Evolutionary conservation across 2,113 vertebrate genomes (phyloP), one percentile per base, ranked within the genome.

Genomic region (Ptilonorhynchus violaceus): DNA sequence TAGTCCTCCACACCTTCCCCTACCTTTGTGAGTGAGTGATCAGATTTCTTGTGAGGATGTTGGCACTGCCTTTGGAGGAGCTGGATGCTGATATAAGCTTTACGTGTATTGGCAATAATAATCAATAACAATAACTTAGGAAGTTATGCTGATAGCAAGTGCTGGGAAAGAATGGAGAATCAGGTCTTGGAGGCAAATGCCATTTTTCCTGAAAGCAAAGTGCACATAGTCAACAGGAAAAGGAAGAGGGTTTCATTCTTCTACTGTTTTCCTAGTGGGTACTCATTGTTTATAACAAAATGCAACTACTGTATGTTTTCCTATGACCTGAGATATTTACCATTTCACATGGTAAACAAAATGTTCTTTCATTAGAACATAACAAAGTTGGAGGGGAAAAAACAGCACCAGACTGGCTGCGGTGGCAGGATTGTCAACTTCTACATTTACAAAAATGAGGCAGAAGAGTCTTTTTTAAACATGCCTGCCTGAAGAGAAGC

Each of bases 161-260:
- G 30, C 63, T 50, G 35, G 85, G 79, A 95, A 97, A 95, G 82
- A 92, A 94, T 30, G 31, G 60, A 95, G 85, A 28, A 25, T 62
- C 79, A 16, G 8, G 69, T 87, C 77, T 92, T 83, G 63, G 60
- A 97, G 94, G 96, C 83, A 98, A 97, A 93, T 47, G 25, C 73
- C 56, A 83, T 96, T 98, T 95, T 64, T 81, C 55, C 87, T 66
- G 49, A 91, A 93, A 97, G 52, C n/a, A 52, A 49, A 94, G 82
- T 63, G 74, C 44, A 25, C 27, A 28, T n/a, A 88, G 80, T 62
- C 95, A 94, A 90, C 93, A 91, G 97, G 98, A 98, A 98, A 93
- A 90, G 92, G 95, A 97, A 96, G 62, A 62, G 47, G 13, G 31
- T 88, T 94, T 80, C n/a, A 93, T 97, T 97, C 73, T 87, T 93